phyloP scores from a whole-genome alignment of 2,113 vertebrate genomes.

The Australoheros scitulus region DNA sequence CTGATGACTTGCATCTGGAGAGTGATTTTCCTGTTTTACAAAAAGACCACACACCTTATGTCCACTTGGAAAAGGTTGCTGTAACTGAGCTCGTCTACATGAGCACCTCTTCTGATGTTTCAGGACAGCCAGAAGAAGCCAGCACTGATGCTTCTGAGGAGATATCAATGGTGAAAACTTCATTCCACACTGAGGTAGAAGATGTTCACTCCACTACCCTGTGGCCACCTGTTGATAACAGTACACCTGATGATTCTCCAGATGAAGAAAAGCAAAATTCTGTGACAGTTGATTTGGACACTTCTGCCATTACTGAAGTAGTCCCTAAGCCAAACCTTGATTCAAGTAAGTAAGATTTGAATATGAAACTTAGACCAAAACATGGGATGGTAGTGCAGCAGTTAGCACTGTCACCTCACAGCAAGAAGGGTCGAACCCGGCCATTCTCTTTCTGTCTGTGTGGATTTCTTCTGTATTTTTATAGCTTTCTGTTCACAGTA shows the following conservation, averaged over 20 bases:
- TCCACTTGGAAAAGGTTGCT: not conserved
- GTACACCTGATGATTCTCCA: not conserved
- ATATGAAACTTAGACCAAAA: not conserved
- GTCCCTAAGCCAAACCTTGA: not conserved
- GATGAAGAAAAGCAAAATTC: slow-evolving; percentile 14
- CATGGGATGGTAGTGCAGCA: rapidly evolving
- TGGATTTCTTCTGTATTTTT: not conserved
- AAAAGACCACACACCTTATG: slow-evolving; percentile 37
- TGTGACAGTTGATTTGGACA: slow-evolving; percentile 13
- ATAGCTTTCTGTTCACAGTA: too few species aligned
- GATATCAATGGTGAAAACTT: not conserved
- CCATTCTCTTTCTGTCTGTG: not conserved
- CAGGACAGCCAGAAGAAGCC: slow-evolving; percentile 27
- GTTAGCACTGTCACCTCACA: not conserved
- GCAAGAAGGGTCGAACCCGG: not conserved
- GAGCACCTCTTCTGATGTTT: not conserved
- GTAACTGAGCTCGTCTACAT: slow-evolving; percentile 1
- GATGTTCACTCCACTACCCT: not conserved
- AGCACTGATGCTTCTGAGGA: not conserved
- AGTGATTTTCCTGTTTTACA: slow-evolving; percentile 7
- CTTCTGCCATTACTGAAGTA: not conserved
- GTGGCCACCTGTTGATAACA: not conserved
- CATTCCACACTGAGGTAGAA: slow-evolving; percentile 17
- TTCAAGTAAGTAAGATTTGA: slow-evolving; percentile 33
- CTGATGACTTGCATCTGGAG: slow-evolving; percentile 7